Evolutionary conservation across 2,113 vertebrate species (phyloP), one percentile per base, ranked within the genome.

Genomic region (Leucosticte australis): DNA sequence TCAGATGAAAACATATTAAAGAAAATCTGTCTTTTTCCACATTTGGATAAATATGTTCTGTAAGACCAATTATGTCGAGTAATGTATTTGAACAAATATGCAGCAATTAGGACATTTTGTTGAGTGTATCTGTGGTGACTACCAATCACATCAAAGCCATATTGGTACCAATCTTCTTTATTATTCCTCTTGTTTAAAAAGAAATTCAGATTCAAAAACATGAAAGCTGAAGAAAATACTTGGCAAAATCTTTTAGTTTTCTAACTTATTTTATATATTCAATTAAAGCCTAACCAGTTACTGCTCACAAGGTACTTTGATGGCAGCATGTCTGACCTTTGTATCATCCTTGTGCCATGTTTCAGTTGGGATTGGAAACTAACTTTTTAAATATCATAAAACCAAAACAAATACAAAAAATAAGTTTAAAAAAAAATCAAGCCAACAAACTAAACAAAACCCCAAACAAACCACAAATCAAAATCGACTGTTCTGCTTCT

Each of bases 1-100:
- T 26, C 33, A 53, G 64, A 94, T 83, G 56, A 91, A 96, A 91
- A 74, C 63, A 88, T 63, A 60, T 77, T 71, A 88, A 86, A 92
- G 42, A 55, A 85, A 95, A 90, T 28, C 59, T 88, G 37, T 83
- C 50, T 70, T 92, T 77, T 65, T 57, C 28, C 23, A 70, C 19
- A 17, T 91, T 86, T 63, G 59, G 42, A 63, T 85, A 90, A 95
- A 77, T 79, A 63, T 10, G 9, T 77, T 92, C 67, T 75, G 35
- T 82, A 74, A 83, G 56, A 77, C 39, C 17, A 80, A 52, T 88
- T 93, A 92, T 0, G 5, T 6, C 5, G 8, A 64, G 42, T 83
- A 78, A 75, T 52, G 33, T 84, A 74, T 76, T 95, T 78, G 78
- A 90, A 77, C 39, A 94, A 87, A 92, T 93, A 77, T 15, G 5